These are phyloP conservation scores for Drosophila kuntzei DNA, from an alignment of 2,888 invertebrate species.

Conservation along the genomic window DNA sequence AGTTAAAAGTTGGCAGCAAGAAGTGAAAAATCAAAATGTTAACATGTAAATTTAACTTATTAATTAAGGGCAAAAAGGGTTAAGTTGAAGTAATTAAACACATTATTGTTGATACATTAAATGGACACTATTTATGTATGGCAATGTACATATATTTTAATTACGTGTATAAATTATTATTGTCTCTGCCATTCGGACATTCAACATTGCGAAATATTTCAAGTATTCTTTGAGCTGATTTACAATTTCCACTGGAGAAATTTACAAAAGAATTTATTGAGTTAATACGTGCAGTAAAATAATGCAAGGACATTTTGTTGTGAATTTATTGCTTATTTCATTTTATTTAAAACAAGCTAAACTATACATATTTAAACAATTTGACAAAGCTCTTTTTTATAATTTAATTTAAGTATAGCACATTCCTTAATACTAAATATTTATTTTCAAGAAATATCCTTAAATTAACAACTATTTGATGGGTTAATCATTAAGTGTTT, in stretches of 20 bases:
- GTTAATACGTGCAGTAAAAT: not conserved
- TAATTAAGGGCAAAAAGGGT: conserved; percentile 3
- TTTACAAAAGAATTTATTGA: not conserved
- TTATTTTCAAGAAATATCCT: not conserved
- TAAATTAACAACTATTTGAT: not conserved
- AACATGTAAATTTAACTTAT: conserved; percentile 39
- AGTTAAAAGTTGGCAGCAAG: conserved; percentile 11
- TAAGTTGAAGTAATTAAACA: conserved; percentile 11
- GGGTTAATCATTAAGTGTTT: conserved; percentile 5
- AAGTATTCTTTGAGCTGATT: not conserved
- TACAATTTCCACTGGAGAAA: not conserved
- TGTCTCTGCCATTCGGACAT: not conserved
- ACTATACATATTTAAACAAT: not conserved
- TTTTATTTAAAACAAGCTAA: not conserved
- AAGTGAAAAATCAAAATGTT: conserved; percentile 40
- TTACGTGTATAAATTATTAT: conserved; percentile 9
- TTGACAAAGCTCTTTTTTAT: not conserved
- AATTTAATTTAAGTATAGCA: not conserved
- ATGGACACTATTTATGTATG: conserved; percentile 7
- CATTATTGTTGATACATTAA: conserved; percentile 16
- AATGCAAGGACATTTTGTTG: too few species aligned
- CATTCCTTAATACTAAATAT: not conserved
- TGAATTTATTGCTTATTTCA: too few species aligned
- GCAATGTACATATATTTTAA: not conserved
- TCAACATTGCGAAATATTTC: not conserved